Evolutionary conservation across 2,797 vertebrate genomes (phyloP), one percentile per base, ranked within the genome.

Genomic region (Macrochelys suwanniensis): DNA sequence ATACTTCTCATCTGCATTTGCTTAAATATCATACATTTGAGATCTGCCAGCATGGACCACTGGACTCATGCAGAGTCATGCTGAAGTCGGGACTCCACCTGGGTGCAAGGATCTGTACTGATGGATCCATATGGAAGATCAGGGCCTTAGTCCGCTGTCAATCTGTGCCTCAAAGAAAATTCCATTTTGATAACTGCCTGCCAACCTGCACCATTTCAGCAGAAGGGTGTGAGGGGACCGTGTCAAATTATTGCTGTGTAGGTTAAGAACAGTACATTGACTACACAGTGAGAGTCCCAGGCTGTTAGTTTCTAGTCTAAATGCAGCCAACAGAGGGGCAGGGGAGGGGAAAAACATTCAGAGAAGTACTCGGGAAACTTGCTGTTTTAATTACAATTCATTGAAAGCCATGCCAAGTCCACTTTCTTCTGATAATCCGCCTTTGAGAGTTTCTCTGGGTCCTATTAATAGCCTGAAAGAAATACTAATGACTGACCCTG

Each of bases 331-430:
- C 89, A 71, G 74, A 89, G 77, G 93, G 82, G 51, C 65, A 85
- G 71, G 49, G 47, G 61, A 95, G 93, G 93, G 96, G 95, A 97
- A 88, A 87, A 92, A 59, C 87, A 4, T 2, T 87, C 80, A 90
- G 95, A 95, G 92, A 95, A 97, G 94, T 97, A 97, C 98, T 98
- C 98, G 98, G 98, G 98, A 98, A 98, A 97, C 91, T 94, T 83
- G 85, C 92, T 97, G 93, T 92, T 97, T 97, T 96, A 96, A 96
- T 97, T 95, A 81, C 94, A 85, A n/a, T 96, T 97, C 97, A 94
- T 94, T 94, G 96, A 96, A 97, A 98, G 97, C 97, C 93, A 96
- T 97, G 95, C 96, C 94, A 94, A 97, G 96, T 82, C 97, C 91
- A 5, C 92, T 97, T 95, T 76, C 95, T 90, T 96, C 84, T 90